A percentile compares a stretch with the other conserved stretches of the same genome.
These are phyloP conservation scores for Pelecanus crispus DNA, from an alignment of 2,113 vertebrate genomes.

Conservation along the genomic window DNA sequence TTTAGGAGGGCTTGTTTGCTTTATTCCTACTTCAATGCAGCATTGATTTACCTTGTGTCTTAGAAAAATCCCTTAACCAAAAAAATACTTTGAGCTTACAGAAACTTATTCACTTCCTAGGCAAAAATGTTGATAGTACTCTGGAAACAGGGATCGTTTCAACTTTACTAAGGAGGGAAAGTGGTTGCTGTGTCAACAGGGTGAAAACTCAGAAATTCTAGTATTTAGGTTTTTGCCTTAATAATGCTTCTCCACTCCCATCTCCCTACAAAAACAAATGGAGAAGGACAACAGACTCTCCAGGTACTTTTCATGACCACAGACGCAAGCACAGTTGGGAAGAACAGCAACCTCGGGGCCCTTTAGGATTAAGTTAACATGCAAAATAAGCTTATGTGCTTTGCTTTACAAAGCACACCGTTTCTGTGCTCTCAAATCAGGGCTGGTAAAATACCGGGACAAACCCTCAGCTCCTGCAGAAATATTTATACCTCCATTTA, in stretches of 20 bases:
- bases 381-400: background rate
- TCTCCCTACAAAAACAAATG: background rate
- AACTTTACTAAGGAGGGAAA: background rate
- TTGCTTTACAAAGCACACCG: background rate
- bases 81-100: background rate
- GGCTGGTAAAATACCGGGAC: background rate
- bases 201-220: background rate
- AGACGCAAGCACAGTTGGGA: background rate
- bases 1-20: background rate
- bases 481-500: slow-evolving; percentile 31
- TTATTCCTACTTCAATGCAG: background rate
- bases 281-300: background rate
- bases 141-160: background rate
- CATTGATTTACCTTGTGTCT: background rate
- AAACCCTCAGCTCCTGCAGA: background rate
- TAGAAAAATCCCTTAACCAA: background rate
- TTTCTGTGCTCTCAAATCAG: background rate
- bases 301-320: background rate
- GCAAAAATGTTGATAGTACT: background rate
- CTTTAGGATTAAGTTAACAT: background rate
- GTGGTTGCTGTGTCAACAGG: background rate
- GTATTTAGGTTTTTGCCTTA: background rate
- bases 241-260: background rate
- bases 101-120: background rate
- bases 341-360: background rate